phyloP scores from a whole-genome alignment of 1,140 invertebrate genomes.

The Eumaeus atala region DNA sequence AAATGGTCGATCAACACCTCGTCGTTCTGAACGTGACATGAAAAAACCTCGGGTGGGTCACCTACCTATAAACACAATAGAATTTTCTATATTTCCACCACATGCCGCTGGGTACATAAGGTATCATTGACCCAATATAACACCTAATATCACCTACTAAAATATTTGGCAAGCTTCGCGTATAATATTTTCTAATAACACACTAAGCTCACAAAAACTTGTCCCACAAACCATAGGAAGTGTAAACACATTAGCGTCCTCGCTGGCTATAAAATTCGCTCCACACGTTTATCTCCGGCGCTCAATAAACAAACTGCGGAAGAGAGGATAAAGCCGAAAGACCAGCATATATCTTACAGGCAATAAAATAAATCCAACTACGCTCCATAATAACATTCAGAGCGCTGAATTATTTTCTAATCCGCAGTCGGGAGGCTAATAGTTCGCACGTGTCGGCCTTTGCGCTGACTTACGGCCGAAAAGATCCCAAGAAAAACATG shows the following conservation, averaged over 20 bases:
- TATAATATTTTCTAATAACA: too few relatives aligned
- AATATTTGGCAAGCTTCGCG: too few relatives aligned
- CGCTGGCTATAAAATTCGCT: conserved; percentile 52
- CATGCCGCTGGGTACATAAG: too few relatives aligned
- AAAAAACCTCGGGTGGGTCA: too few relatives aligned
- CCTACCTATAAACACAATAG: too few relatives aligned
- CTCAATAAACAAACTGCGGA: conserved; percentile 61
- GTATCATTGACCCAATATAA: too few relatives aligned
- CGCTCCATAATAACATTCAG: conserved; percentile 66
- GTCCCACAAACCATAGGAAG: neutral
- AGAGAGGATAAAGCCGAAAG: conserved; percentile 58
- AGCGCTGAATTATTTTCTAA: conserved; percentile 72
- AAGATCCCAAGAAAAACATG: conserved; percentile 70
- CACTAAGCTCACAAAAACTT: conserved; percentile 1
- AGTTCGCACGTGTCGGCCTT: conserved; percentile 66
- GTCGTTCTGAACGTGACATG: too few relatives aligned
- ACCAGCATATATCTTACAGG: conserved; percentile 59
- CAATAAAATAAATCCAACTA: conserved; percentile 70
- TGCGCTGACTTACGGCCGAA: conserved; percentile 54
- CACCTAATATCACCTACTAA: too few relatives aligned
- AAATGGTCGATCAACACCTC: too few relatives aligned
- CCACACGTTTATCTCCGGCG: conserved; percentile 44
- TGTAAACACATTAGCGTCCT: conserved; percentile 35
- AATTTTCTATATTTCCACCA: too few relatives aligned
- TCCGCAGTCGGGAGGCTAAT: conserved; percentile 63